Conservation (phyloP, 1,140 invertebrate species). For the Drosophila ambigua region DNA sequence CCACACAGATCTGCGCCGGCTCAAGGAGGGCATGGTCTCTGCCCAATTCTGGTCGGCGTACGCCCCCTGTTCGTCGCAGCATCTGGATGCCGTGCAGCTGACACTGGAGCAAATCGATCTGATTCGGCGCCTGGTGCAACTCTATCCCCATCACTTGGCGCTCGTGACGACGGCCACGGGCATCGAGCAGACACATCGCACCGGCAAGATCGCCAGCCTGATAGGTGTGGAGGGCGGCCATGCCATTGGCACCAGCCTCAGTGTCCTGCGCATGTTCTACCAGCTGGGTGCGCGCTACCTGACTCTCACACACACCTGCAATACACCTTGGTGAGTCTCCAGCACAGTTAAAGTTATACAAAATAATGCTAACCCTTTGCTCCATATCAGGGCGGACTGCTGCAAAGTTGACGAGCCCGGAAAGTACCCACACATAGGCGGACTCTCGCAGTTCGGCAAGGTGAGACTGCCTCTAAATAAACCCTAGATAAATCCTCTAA, state of each 20-base stretch:
- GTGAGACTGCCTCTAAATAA: constrained; percentile 83
- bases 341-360: not conserved
- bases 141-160: constrained; percentile 91
- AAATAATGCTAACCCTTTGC: not conserved
- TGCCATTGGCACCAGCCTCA: constrained; percentile 92
- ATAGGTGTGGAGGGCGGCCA: constrained; percentile 94
- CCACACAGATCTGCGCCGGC: constrained; percentile 90
- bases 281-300: constrained; percentile 92
- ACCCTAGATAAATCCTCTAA: too few species aligned
- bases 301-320: constrained; percentile 94
- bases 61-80: constrained; percentile 92
- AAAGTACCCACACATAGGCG: constrained; percentile 88
- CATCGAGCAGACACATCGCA: constrained; percentile 87
- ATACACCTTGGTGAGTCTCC: constrained; percentile 90
- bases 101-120: constrained; percentile 94
- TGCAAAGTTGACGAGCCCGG: constrained; percentile 88
- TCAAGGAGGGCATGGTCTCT: constrained; percentile 90
- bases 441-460: constrained; percentile 91
- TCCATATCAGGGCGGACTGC: constrained; percentile 88
- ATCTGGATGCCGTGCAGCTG: constrained; percentile 92
- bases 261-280: constrained; percentile 92
- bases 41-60: constrained; percentile 95
- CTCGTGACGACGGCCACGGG: constrained; percentile 90
- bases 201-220: constrained; percentile 88
- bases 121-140: constrained; percentile 91